Conservation (phyloP, 2,797 vertebrate genomes). For the Melanitta fusca region DNA sequence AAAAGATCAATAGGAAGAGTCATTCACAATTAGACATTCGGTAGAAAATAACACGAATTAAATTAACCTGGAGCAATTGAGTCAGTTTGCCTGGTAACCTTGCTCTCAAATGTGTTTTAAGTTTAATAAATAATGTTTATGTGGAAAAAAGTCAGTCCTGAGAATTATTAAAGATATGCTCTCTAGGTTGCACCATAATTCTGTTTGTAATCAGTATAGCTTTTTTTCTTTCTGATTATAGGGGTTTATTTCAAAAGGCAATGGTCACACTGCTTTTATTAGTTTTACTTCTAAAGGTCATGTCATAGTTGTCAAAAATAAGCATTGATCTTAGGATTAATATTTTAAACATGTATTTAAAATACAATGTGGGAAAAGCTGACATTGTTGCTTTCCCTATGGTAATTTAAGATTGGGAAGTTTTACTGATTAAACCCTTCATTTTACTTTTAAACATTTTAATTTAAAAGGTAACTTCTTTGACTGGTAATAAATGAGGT, state of each 20-base stretch:
- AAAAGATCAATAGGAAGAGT: constrained; percentile 35
- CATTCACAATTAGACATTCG: constrained; percentile 43
- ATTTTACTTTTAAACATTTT: constrained; percentile 71
- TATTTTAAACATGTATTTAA: constrained; percentile 49
- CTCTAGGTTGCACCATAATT: constrained; percentile 36
- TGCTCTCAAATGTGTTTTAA: constrained; percentile 34
- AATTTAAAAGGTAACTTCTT: constrained; percentile 65
- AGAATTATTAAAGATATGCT: constrained; percentile 29
- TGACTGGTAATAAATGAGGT: constrained; percentile 76
- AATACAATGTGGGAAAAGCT: neutral
- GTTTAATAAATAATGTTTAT: constrained; percentile 39
- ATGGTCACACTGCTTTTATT: constrained; percentile 50
- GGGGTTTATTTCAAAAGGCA: constrained; percentile 53
- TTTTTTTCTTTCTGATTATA: constrained; percentile 50
- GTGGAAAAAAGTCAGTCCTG: neutral
- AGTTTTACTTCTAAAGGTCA: constrained; percentile 38
- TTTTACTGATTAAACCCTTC: constrained; percentile 65
- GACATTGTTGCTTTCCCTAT: constrained; percentile 48
- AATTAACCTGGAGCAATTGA: constrained; percentile 23
- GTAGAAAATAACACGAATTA: constrained; percentile 39
- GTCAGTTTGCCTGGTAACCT: constrained; percentile 19
- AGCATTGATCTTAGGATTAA: constrained; percentile 16
- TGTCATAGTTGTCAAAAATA: constrained; percentile 54
- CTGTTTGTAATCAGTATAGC: constrained; percentile 53
- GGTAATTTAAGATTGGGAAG: constrained; percentile 58